Evolutionary conservation across 2,797 vertebrate genomes (phyloP), one percentile per base, ranked within the genome.

Genomic region (Enteromius radiatus): DNA sequence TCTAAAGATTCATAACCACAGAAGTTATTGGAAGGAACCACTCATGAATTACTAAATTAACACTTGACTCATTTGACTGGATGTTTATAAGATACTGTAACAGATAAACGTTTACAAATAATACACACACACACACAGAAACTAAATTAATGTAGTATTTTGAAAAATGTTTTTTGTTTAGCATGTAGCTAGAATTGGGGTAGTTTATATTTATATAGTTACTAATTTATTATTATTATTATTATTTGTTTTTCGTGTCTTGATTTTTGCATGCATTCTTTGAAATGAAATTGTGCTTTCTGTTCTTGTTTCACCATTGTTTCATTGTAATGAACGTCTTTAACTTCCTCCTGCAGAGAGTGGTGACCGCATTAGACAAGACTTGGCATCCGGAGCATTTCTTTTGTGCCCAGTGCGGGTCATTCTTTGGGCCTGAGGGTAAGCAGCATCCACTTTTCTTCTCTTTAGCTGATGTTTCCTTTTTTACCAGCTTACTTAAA

Each of bases 341-440:
- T 31, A 80, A 78, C 5, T 80, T 23, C 3, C 82, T 47, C 82
- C 78, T 43, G 81, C 92, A 99, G 98, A 99, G 98, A 98, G 98
- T 99, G 49, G 98, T 99, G 91, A 99, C 98, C 0, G 98, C 98
- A 54, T 91, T 99, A 90, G 97, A 99, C 87, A 93, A 95, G 88
- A 99, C 98, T 15, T 99, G 98, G 98, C 98, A 99, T 76, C 98
- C 98, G 0, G 98, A 99, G 88, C 98, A 99, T 88, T 99, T 99
- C 90, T 99, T 99, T 93, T 99, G 98, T 78, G 98, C 98, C 61
- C 98, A 99, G 89, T 99, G 98, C 82, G 98, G 98, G 49, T 97
- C 97, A 75, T 98, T 99, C 93, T 99, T 99, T 4, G 98, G 98
- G 74, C 96, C 97, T 0, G 98, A 99, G 91, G 98, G 96, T 96